phyloP scores from a whole-genome alignment of 2,113 vertebrate species.

The Petroica traversi region DNA sequence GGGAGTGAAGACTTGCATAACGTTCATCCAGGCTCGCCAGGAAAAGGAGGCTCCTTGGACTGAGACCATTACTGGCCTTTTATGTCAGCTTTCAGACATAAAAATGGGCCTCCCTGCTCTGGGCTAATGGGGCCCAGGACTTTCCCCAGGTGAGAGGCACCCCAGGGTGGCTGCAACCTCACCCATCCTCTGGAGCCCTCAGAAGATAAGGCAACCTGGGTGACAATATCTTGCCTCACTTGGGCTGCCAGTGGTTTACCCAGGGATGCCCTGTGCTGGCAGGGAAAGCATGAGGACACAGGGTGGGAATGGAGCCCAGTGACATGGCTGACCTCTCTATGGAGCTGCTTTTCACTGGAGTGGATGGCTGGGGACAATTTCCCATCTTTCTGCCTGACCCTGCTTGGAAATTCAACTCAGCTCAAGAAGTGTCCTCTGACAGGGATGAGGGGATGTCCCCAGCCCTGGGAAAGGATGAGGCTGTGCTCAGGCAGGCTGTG shows the following conservation, averaged over 20 bases:
- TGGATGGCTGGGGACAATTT: background rate
- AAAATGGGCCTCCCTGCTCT: background rate
- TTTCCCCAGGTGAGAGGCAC: background rate
- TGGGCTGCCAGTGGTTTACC: background rate
- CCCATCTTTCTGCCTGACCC: background rate
- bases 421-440: rapidly evolving
- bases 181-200: background rate
- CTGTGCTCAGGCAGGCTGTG: background rate
- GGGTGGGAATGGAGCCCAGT: background rate
- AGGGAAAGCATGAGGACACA: background rate
- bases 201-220: rapidly evolving
- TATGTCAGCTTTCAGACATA: background rate
- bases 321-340: rapidly evolving
- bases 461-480: background rate
- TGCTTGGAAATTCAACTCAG: background rate
- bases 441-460: background rate
- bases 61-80: background rate
- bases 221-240: rapidly evolving
- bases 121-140: rapidly evolving
- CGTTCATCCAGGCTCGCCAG: background rate
- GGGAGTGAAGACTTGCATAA: constrained; percentile 1
- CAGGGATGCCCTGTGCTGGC: background rate
- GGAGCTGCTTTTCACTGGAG: background rate
- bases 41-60: background rate
- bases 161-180: background rate